Evolutionary conservation across 2,113 vertebrate species (phyloP).

Genomic region (Alethe castanea): DNA sequence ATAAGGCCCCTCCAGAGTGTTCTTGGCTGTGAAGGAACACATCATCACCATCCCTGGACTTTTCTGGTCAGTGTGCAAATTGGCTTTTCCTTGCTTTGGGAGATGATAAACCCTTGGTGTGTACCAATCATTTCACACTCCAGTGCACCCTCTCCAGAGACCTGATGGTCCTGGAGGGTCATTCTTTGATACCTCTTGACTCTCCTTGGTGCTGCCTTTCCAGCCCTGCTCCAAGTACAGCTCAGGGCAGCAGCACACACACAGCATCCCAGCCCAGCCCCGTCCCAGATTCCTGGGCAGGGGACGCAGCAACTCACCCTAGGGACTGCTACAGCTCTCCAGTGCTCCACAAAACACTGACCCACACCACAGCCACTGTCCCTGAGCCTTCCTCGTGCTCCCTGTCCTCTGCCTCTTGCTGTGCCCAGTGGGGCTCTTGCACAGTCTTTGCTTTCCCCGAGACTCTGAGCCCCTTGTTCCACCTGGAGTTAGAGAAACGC

Average conservation of each 20-base stretch:
- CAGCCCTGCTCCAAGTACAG: neutral
- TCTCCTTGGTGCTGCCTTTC: neutral
- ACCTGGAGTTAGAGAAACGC: neutral
- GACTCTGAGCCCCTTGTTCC: neutral
- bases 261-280: neutral
- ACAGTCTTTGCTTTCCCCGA: neutral
- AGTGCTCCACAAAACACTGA: neutral
- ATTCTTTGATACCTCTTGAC: neutral
- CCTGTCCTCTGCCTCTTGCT: no score
- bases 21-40: neutral
- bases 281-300: neutral
- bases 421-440: fast-evolving
- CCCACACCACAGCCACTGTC: neutral
- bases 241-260: fast-evolving
- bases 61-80: no score
- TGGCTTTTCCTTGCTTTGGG: neutral
- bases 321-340: neutral
- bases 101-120: fast-evolving
- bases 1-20: fast-evolving
- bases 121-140: neutral
- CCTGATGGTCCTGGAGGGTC: neutral
- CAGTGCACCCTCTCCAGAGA: neutral
- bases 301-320: neutral
- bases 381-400: neutral
- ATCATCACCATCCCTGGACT: fast-evolving